Base-by-base conservation (phyloP, 2,888 invertebrate genomes). In the Thymelicus sylvestris region DNA sequence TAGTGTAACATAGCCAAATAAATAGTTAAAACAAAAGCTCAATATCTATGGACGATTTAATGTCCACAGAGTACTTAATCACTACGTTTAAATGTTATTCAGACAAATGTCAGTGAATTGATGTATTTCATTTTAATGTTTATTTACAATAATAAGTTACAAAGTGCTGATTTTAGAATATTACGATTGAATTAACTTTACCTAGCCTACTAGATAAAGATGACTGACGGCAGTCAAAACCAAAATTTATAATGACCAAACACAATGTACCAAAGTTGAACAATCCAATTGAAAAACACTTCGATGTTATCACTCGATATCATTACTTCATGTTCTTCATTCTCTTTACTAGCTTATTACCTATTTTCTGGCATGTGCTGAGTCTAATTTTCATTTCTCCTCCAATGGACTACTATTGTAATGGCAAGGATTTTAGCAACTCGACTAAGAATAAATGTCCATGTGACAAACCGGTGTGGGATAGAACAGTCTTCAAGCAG, bases 351-450 rank as follows among this genome's bases (percentile, higher is more conserved):
- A 80, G 84, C 41, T 88, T 90, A 72, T 60, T 86, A 13, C 88
- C 89, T 2, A 64, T 86, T 41, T 86, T 86, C 44, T 91, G 91
- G 91, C 91, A 91, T 70, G 76, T 90, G 0, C 72, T 91, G 0
- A 89, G 82, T 72, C 66, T 91, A 6, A 79, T 92, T 72, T 90
- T 91, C 48, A 70, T 91, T 0, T 82, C 88, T 0, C 92, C 91
- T 6, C 88, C 88, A 0, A 86, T 90, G 80, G 77, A 83, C 5
- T 91, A 78, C 55, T 74, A 74, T 19, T 92, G 91, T 69, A 73
- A 73, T 55, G 72, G 50, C 31, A 73, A 72, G 0, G 61, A 70
- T 7, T 38, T 50, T 10, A 65, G 59, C 6, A 73, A 74, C 60
- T 57, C 67, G 5, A 72, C 77, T 7, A 80, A 71, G 66, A 80